These are phyloP conservation scores for Rhyzopertha dominica DNA, from an alignment of 1,140 invertebrate genomes.

Conservation along the genomic window DNA sequence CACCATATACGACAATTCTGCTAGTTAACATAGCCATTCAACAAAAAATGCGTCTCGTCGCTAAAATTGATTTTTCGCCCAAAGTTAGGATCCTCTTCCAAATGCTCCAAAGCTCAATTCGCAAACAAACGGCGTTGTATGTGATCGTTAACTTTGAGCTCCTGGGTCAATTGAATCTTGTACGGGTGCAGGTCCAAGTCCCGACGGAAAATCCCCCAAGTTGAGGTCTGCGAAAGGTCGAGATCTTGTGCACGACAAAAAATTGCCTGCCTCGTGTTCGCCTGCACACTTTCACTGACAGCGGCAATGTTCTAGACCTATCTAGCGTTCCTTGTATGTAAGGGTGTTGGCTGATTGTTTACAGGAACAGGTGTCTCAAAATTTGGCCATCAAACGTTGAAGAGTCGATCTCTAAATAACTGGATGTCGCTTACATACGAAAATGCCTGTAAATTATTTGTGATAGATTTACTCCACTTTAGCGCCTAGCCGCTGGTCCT, in stretches of 20 bases:
- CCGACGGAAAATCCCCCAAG: constrained; percentile 19
- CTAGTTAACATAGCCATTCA: constrained; percentile 37
- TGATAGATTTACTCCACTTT: no score
- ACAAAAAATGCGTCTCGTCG: constrained; percentile 31
- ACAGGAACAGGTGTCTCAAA: background rate
- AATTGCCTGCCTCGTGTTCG: constrained; percentile 6
- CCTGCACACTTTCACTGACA: constrained; percentile 7
- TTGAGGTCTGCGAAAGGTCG: constrained; percentile 16
- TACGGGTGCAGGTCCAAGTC: constrained; percentile 18
- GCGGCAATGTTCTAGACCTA: constrained; percentile 11
- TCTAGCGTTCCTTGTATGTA: background rate
- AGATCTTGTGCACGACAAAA: constrained; percentile 11
- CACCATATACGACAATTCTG: no score
- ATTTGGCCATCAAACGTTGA: background rate
- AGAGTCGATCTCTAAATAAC: no score
- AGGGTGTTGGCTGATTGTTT: constrained; percentile 1
- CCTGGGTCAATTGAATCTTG: constrained; percentile 40
- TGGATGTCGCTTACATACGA: no score
- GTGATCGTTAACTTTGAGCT: constrained; percentile 37
- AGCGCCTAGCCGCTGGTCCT: no score
- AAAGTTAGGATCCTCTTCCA: constrained; percentile 31
- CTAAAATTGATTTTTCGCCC: constrained; percentile 21
- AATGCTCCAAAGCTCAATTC: constrained; percentile 32
- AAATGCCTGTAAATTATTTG: no score
- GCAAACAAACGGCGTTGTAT: constrained; percentile 34